Evolutionary conservation across 2,888 invertebrate genomes (phyloP), one percentile per base, ranked within the genome.

Genomic region (Dendrolimus houi): DNA sequence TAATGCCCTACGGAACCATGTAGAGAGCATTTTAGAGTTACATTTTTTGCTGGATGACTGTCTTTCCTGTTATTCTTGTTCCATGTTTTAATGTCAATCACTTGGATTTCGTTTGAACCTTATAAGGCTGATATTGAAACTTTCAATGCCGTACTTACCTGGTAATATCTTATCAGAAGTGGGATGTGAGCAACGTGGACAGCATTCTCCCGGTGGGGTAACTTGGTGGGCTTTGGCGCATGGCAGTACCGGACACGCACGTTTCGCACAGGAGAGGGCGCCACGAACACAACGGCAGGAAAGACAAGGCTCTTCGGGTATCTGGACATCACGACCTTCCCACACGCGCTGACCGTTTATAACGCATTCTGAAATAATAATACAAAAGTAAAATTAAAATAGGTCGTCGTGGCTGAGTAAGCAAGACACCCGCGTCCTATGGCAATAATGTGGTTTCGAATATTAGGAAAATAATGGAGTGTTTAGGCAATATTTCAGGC

Each of bases 211-310:
- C 0, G 94, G 92, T 41, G 93, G 93, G 57, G 94, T 93, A 60
- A 92, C 89, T 71, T 96, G 96, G 64, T 93, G 93, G 10, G 92
- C 90, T 1, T 84, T 82, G 8, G 95, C 94, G 77, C 98, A 98
- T 65, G 97, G 96, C 52, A 98, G 91, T 8, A 97, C 97, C 0
- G 98, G 97, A 71, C 98, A 98, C 1, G 97, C 96, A 60, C 94
- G 94, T 75, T 97, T 97, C 53, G 94, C 92, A 77, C 98, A 98
- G 13, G 94, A 94, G 67, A 97, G 83, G 57, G 93, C 92, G 12
- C 93, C 93, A 67, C 92, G 92, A 66, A 93, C 92, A 79, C 97
- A 97, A 54, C 94, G 94, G 72, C 97, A 97, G 58, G 95, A 95
- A 61, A 97, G 87, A 74, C 97, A 97, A 2, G 97, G 96, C 84